Evolutionary conservation across 2,113 vertebrate species (phyloP).

Genomic region (Uria aalge): DNA sequence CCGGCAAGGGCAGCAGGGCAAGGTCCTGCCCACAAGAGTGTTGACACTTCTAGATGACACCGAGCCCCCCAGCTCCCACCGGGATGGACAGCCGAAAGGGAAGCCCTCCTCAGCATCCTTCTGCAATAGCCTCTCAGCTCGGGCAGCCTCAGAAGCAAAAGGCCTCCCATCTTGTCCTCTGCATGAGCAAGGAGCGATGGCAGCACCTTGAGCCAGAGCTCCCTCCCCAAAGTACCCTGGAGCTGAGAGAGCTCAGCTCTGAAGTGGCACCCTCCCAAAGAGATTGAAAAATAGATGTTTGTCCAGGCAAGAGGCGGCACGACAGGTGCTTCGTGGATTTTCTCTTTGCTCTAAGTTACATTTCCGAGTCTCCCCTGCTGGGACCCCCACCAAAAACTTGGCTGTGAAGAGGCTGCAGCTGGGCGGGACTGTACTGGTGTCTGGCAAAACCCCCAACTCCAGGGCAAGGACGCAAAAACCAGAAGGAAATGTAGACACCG

Average conservation of each 20-base stretch:
- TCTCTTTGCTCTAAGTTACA: not conserved
- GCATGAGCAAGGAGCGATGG: not conserved
- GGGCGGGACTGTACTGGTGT: not conserved
- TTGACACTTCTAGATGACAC: not conserved
- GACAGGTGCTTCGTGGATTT: not conserved
- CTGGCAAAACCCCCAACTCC: not conserved
- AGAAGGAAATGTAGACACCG: not conserved
- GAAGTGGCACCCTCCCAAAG: not conserved
- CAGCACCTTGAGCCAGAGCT: not conserved
- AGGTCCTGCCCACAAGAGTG: not conserved
- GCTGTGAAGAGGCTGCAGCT: not conserved
- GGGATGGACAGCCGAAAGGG: not conserved
- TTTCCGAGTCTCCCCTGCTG: not conserved
- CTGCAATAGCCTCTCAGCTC: not conserved
- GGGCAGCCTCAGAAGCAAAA: not conserved
- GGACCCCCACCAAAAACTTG: not conserved
- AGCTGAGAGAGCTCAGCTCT: not conserved
- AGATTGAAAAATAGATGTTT: not conserved
- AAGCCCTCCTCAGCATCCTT: not conserved
- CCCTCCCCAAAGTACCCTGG: fast-evolving
- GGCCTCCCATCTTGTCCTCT: not conserved
- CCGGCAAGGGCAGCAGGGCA: not conserved
- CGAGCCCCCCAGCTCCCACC: not conserved
- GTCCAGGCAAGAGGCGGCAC: not conserved
- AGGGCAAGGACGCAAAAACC: not conserved